Evolutionary conservation across 64 coral and sea anemone genomes (phyloP).

Genomic region (Stichodactyla helianthus): DNA sequence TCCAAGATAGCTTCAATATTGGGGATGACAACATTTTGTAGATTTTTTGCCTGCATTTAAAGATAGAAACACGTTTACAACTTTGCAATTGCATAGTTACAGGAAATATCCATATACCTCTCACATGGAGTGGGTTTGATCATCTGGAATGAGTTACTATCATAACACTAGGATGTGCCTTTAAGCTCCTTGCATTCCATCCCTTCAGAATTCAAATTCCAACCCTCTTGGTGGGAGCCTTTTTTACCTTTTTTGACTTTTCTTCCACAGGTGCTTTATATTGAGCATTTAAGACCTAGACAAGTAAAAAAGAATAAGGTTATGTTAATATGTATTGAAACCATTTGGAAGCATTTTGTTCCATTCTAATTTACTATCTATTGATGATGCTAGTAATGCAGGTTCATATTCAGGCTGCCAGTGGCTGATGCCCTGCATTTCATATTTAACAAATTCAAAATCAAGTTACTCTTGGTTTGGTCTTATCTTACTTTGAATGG

Average conservation of each 20-base stretch:
- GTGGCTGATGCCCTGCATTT: no score
- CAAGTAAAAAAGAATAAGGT: background rate
- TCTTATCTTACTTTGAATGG: slow-evolving; percentile 60
- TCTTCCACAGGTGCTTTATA: slow-evolving; percentile 20
- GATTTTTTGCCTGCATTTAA: slow-evolving; percentile 44
- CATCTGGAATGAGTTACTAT: no score
- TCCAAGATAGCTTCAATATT: slow-evolving; percentile 69
- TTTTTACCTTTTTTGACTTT: slow-evolving; percentile 20
- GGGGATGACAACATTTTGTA: slow-evolving; percentile 37
- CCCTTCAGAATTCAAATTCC: background rate
- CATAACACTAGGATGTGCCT: no score
- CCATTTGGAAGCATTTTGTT: no score
- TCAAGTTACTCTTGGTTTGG: no score
- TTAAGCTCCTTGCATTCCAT: background rate
- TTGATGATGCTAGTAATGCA: no score
- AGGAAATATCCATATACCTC: no score
- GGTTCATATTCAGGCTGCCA: no score
- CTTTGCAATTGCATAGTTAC: background rate
- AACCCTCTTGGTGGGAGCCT: background rate
- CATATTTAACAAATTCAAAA: no score
- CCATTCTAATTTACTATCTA: no score
- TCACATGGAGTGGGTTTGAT: no score
- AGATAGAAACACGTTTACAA: background rate
- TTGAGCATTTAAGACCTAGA: slow-evolving; percentile 36
- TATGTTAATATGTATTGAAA: background rate